Percentiles rank a stretch among this genome's conserved stretches.
These are phyloP conservation scores for Drosophila insularis DNA, from an alignment of 1,140 invertebrate species.

Conservation along the genomic window DNA sequence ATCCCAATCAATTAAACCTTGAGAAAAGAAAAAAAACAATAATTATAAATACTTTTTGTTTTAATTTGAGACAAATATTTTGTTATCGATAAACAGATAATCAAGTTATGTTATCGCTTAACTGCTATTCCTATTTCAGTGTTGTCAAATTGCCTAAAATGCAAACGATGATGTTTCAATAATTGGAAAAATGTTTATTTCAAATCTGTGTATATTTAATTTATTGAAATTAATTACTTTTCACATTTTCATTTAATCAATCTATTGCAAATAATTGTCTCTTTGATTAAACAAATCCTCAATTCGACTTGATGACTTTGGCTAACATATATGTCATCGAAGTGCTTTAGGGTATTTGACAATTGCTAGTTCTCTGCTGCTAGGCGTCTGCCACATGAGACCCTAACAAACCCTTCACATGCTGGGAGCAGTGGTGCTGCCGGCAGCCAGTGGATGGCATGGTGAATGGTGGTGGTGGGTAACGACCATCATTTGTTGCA, in stretches of 20 bases:
- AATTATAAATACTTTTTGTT: too few relatives aligned
- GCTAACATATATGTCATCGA: background rate
- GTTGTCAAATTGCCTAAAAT: too few relatives aligned
- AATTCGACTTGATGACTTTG: background rate
- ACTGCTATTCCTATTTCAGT: too few relatives aligned
- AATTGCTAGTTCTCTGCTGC: conserved; percentile 16
- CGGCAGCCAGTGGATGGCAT: conserved; percentile 8
- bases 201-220: background rate
- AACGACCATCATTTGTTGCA: conserved; percentile 82
- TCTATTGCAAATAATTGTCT: background rate
- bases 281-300: background rate
- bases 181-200: too few relatives aligned
- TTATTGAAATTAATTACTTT: background rate
- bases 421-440: background rate
- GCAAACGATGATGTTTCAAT: too few relatives aligned
- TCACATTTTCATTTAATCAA: background rate
- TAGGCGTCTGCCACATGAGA: conserved; percentile 45
- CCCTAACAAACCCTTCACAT: conserved; percentile 13
- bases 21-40: too few relatives aligned
- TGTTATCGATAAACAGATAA: too few relatives aligned
- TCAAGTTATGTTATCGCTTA: too few relatives aligned
- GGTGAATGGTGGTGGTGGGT: conserved; percentile 28
- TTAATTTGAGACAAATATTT: too few relatives aligned
- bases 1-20: too few relatives aligned
- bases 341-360: conserved; percentile 20